phyloP scores from a whole-genome alignment of 2,113 vertebrate species.

The Puma concolor region DNA sequence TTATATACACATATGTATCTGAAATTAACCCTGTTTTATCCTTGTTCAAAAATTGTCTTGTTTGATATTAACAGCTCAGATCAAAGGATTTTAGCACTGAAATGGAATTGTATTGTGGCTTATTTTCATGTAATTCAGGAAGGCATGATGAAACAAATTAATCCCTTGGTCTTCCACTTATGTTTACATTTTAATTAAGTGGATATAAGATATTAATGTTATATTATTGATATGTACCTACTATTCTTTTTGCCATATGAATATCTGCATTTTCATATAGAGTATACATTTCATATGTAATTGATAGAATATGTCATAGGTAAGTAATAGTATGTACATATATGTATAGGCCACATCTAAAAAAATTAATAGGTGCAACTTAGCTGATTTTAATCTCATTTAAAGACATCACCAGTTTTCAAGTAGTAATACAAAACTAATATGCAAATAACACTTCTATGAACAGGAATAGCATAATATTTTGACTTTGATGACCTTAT shows the following conservation, averaged over 20 bases:
- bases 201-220: not conserved
- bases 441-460: not conserved
- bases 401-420: not conserved
- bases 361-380: not conserved
- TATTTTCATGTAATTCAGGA: conserved; percentile 45
- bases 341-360: not conserved
- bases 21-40: conserved; percentile 6
- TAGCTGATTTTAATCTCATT: not conserved
- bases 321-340: not conserved
- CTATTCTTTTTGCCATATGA: not conserved
- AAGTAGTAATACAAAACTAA: not conserved
- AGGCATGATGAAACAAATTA: conserved; percentile 14
- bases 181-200: conserved; percentile 52
- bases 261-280: not conserved
- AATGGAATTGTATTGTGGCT: conserved; percentile 1
- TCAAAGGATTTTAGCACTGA: not conserved
- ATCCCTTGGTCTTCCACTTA: not conserved
- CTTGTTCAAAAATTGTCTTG: not conserved
- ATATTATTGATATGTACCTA: not conserved
- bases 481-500: not conserved
- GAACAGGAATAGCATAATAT: not conserved
- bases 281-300: not conserved
- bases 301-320: not conserved
- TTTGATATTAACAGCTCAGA: conserved; percentile 24
- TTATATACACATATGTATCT: not conserved